Base-by-base conservation (phyloP, 1,140 invertebrate species). In the Euura saliciscinereae region DNA sequence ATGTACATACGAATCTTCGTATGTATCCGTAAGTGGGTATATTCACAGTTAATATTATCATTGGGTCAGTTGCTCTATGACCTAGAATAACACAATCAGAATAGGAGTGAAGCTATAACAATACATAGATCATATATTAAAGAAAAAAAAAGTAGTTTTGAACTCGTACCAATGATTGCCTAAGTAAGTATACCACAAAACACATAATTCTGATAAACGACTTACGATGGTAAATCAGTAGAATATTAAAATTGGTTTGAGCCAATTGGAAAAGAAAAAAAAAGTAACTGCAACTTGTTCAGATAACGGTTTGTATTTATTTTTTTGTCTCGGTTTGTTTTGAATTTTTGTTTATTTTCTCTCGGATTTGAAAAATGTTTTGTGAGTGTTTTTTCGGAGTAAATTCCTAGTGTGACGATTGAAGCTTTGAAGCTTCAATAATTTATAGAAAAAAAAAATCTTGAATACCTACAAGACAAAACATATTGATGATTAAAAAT, bases 131-230 rank as follows among this genome's bases (percentile, higher is more conserved):
- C 28, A 28, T 1, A 1, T 59, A n/a, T 11, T n/a, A 4, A 59
- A 51, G 28, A 11, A n/a, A 59, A 8, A 2, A 59, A 51, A 59
- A 59, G 51, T 59, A 59, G 28, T 28, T n/a, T 59, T 59, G 51
- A 59, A 59, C 51, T 8, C 13, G 51, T 59, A 59, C 5, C 51
- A 59, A 59, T 6, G 13, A 8, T 11, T 59, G 51, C 51, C 51
- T 59, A 59, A 59, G 13, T 59, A 59, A 59, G 51, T 59, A 3
- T 28, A 28, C 28, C 28, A 51, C 13, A 59, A 59, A 11, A 59
- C 51, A 59, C 51, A 59, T 28, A 59, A 6, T n/a, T 59, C 51
- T 59, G 51, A 59, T 59, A 59, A 59, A 59, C n/a, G 51, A 59
- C 51, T 59, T 59, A n/a, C n/a, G 51, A n/a, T n/a, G n/a, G n/a